phyloP scores from a whole-genome alignment of 1,140 invertebrate species.

The Trichomalopsis sarcophagae region DNA sequence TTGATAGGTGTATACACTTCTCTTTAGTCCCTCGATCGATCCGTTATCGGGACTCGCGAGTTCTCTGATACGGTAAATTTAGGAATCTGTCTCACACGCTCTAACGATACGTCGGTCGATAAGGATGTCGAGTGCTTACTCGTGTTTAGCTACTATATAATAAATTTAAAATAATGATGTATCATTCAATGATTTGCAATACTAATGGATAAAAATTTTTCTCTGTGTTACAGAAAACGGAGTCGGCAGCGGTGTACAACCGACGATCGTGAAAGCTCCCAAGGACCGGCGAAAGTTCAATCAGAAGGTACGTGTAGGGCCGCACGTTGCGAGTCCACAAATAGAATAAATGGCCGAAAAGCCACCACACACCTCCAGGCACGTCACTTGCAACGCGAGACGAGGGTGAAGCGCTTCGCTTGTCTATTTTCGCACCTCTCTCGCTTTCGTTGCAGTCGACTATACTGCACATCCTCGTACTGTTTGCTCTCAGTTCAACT shows the following conservation, averaged over 20 bases:
- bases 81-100: too few relatives aligned
- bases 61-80: too few relatives aligned
- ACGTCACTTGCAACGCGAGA: slow-evolving; percentile 33
- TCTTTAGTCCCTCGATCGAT: too few relatives aligned
- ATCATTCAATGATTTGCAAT: too few relatives aligned
- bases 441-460: neutral
- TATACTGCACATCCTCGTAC: neutral
- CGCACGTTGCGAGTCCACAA: slow-evolving; percentile 26
- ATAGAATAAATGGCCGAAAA: slow-evolving; percentile 32
- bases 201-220: neutral
- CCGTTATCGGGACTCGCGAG: too few relatives aligned
- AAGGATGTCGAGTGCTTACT: too few relatives aligned
- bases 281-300: slow-evolving; percentile 79
- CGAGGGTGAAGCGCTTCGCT: slow-evolving; percentile 2
- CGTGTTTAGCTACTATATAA: too few relatives aligned
- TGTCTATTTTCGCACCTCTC: slow-evolving; percentile 46
- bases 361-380: slow-evolving; percentile 24
- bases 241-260: slow-evolving; percentile 59
- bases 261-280: slow-evolving; percentile 76
- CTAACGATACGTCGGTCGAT: too few relatives aligned
- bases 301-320: slow-evolving; percentile 73
- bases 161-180: too few relatives aligned
- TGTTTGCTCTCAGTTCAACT: neutral
- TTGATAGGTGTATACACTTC: too few relatives aligned
- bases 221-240: slow-evolving; percentile 71